Conservation (phyloP, 2,113 vertebrate genomes). For the Synodontis membranacea region DNA sequence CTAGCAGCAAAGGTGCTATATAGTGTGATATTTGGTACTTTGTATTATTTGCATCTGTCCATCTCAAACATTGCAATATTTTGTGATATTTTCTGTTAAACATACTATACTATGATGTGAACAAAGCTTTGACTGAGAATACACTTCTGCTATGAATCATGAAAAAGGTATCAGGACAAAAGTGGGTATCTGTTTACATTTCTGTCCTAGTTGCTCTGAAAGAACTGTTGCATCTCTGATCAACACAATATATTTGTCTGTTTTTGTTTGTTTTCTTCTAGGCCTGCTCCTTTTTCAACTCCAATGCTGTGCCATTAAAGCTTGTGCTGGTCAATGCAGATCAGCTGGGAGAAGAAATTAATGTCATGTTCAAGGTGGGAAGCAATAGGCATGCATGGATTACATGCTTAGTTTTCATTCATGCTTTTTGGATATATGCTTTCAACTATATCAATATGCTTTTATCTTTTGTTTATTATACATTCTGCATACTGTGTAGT, state of each 20-base stretch:
- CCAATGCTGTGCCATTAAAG: slow-evolving; percentile 94
- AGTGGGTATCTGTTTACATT: neutral
- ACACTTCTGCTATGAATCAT: neutral
- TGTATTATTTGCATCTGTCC: neutral
- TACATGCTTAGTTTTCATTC: neutral
- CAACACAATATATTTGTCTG: neutral
- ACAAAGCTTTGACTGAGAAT: neutral
- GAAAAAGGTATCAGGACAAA: neutral
- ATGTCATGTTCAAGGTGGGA: slow-evolving; percentile 97
- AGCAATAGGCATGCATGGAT: neutral
- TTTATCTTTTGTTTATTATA: neutral
- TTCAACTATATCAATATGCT: neutral
- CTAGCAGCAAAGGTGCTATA: no score
- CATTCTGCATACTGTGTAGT: neutral
- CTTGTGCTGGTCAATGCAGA: slow-evolving; percentile 90
- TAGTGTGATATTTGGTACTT: neutral
- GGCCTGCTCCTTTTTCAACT: slow-evolving; percentile 99
- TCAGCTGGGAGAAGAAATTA: slow-evolving; percentile 94
- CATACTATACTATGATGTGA: neutral
- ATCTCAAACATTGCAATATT: neutral
- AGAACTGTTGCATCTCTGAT: neutral
- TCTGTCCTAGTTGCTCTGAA: neutral
- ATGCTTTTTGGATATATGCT: neutral
- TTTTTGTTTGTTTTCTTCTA: slow-evolving; percentile 59
- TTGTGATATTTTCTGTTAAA: neutral